Conservation (phyloP, 2,113 vertebrate species). For the Heterocephalus glaber region DNA sequence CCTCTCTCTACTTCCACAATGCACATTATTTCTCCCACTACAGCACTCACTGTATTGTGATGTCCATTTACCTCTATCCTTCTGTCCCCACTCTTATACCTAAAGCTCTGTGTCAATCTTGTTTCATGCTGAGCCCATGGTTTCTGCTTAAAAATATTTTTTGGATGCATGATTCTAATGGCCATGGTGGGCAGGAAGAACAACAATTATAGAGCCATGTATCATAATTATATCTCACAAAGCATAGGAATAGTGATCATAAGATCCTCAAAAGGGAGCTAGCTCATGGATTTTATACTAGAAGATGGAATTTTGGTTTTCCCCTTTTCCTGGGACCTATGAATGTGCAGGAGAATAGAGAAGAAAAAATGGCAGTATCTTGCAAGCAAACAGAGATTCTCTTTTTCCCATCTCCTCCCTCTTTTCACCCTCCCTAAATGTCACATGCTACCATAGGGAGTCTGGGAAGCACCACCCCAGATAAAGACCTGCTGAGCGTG, state of each 20-base stretch:
- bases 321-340: not conserved
- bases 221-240: not conserved
- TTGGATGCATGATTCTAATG: not conserved
- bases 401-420: not conserved
- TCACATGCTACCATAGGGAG: not conserved
- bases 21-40: not conserved
- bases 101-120: not conserved
- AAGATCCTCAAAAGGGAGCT: not conserved
- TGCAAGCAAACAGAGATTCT: not conserved
- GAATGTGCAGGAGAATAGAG: not conserved
- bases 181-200: not conserved
- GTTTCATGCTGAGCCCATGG: not conserved
- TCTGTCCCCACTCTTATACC: not conserved
- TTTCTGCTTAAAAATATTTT: slow-evolving; percentile 4
- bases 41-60: not conserved
- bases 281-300: not conserved
- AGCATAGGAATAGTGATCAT: not conserved
- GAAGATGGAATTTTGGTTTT: not conserved
- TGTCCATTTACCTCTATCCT: not conserved
- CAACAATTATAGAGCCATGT: not conserved
- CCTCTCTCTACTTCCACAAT: not conserved
- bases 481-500: not conserved
- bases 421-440: not conserved
- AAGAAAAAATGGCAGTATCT: not conserved
- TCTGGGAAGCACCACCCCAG: not conserved